A percentile compares a stretch with the other conserved stretches of the same genome.
Evolutionary conservation across 2,113 vertebrate species (phyloP).

Genomic region (Gobiocypris rarus): DNA sequence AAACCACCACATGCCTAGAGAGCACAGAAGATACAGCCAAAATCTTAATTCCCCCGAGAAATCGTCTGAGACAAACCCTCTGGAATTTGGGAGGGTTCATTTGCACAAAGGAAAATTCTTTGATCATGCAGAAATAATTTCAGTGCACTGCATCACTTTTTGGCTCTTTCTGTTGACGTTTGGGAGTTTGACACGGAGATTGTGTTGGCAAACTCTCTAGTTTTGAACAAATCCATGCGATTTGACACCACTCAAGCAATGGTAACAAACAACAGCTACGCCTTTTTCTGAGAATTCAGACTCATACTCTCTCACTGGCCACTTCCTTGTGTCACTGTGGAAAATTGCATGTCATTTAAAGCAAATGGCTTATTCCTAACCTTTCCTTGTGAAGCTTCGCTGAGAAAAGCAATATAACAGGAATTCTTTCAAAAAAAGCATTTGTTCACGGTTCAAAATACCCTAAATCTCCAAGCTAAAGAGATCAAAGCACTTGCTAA

Average conservation of each 20-base stretch:
- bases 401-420: background rate
- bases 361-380: background rate
- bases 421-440: background rate
- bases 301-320: background rate
- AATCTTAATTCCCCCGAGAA: background rate
- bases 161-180: background rate
- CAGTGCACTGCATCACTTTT: background rate
- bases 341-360: background rate
- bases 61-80: constrained; percentile 26
- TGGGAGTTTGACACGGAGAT: constrained; percentile 15
- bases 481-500: constrained; percentile 10
- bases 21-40: background rate
- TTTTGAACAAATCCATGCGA: constrained; percentile 13
- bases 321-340: constrained; percentile 8
- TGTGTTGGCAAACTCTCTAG: constrained; percentile 29
- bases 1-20: background rate
- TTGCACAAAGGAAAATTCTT: constrained; percentile 31
- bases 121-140: constrained; percentile 45
- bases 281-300: background rate
- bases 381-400: background rate
- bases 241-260: constrained; percentile 1
- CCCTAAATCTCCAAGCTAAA: constrained; percentile 5
- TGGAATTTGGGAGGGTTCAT: constrained; percentile 33
- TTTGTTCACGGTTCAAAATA: constrained; percentile 3
- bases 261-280: constrained; percentile 31